A percentile compares a stretch with the other conserved stretches of the same genome.
These are phyloP conservation scores for Dufourea novaeangliae DNA, from an alignment of 1,140 invertebrate genomes.

Conservation along the genomic window DNA sequence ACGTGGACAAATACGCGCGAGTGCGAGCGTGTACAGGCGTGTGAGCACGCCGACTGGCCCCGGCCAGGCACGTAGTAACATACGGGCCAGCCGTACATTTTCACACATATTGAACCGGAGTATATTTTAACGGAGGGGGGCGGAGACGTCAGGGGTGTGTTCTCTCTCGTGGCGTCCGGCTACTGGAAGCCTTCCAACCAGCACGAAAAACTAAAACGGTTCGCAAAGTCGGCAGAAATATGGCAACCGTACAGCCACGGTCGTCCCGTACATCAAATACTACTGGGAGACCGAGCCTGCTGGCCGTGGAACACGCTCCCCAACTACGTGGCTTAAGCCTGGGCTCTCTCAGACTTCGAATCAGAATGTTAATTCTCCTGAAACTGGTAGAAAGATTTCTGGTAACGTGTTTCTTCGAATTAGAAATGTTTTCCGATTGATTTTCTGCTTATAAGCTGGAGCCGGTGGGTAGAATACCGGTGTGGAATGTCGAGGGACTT, in stretches of 20 bases:
- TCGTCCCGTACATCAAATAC: slow-evolving; percentile 74
- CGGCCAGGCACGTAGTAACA: slow-evolving; percentile 44
- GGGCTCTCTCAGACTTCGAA: not conserved
- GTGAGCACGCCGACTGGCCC: slow-evolving; percentile 9
- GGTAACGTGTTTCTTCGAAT: not conserved
- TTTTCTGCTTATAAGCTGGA: not conserved
- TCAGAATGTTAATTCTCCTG: slow-evolving; percentile 11
- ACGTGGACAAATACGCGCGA: slow-evolving; percentile 32
- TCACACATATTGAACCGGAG: slow-evolving; percentile 72
- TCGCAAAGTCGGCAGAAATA: slow-evolving; percentile 77
- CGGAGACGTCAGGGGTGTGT: not conserved
- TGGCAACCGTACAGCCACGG: slow-evolving; percentile 69
- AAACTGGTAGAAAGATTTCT: not conserved
- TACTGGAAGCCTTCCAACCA: slow-evolving; percentile 75
- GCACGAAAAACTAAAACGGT: slow-evolving; percentile 75
- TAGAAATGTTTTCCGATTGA: not conserved
- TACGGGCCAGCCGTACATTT: slow-evolving; percentile 67
- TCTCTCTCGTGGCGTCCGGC: slow-evolving; percentile 31
- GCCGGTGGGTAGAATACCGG: too few species aligned
- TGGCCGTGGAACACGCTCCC: not conserved
- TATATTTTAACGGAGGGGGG: slow-evolving; percentile 64
- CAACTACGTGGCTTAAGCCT: not conserved
- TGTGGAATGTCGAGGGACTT: too few species aligned
- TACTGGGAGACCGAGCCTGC: slow-evolving; percentile 55
- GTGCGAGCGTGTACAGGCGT: not conserved